phyloP scores from a whole-genome alignment of 2,797 vertebrate species.

The Eurystomus glaucurus region DNA sequence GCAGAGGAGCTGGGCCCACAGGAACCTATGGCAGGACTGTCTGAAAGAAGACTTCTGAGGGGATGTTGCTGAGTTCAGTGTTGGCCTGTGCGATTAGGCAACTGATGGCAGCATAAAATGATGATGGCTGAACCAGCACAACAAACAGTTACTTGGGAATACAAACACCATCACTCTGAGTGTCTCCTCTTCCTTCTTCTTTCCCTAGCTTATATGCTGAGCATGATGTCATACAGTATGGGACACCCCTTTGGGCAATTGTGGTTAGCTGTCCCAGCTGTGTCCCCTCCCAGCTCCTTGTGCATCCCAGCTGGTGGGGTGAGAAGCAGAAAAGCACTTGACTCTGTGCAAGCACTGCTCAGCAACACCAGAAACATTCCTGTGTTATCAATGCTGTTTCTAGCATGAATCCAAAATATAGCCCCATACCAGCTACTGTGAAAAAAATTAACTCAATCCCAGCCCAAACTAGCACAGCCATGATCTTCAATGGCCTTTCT shows the following conservation, averaged over 20 bases:
- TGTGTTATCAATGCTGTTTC: not conserved
- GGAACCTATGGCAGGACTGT: too few relatives aligned
- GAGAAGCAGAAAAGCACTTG: not conserved
- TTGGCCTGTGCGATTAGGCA: too few relatives aligned
- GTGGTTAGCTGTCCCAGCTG: not conserved
- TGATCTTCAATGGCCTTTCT: not conserved
- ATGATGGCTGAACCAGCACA: too few relatives aligned
- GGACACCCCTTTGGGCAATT: not conserved
- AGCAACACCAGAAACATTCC: not conserved
- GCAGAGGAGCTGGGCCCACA: too few relatives aligned
- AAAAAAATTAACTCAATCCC: not conserved
- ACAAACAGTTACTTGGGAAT: not conserved
- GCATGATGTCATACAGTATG: not conserved
- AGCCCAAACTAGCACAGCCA: not conserved
- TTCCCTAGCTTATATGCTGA: not conserved
- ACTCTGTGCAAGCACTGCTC: not conserved
- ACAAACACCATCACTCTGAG: not conserved
- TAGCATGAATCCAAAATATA: too few relatives aligned
- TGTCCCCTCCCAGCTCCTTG: too few relatives aligned
- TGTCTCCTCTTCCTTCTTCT: not conserved
- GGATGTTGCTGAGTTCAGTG: too few relatives aligned
- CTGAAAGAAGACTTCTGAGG: too few relatives aligned
- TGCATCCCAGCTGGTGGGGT: too few relatives aligned
- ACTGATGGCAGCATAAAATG: too few relatives aligned
- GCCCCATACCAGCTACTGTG: too few relatives aligned